These are phyloP conservation scores for Sinonovacula constricta DNA, from an alignment of 1,140 invertebrate species.

Conservation along the genomic window DNA sequence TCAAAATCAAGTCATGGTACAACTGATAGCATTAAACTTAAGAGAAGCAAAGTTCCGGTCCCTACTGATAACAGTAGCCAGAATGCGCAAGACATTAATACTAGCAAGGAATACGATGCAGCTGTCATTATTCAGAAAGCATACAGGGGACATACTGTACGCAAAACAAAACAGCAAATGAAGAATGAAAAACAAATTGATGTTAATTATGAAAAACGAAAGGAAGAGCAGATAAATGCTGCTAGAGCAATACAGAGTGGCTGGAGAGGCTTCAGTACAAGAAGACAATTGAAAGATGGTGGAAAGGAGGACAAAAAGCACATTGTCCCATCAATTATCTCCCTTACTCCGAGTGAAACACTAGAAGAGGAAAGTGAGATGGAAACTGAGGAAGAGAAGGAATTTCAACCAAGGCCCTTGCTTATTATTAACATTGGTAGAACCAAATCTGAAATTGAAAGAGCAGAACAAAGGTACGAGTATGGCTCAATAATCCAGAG, in stretches of 20 bases:
- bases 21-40: no score
- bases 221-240: conserved; percentile 11
- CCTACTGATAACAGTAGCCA: no score
- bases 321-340: not conserved
- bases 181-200: conserved; percentile 20
- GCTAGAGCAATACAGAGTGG: conserved; percentile 31
- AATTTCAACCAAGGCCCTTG: not conserved
- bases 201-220: conserved; percentile 33
- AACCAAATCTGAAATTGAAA: conserved; percentile 41
- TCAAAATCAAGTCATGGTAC: not conserved
- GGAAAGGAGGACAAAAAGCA: not conserved
- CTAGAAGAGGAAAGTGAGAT: not conserved
- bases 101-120: not conserved
- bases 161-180: not conserved
- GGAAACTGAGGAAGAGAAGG: conserved; percentile 14
- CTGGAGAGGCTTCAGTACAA: conserved; percentile 32
- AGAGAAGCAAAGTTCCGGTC: no score
- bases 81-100: no score
- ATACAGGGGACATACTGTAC: conserved; percentile 20
- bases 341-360: not conserved
- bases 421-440: conserved; percentile 46
- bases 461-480: conserved; percentile 19
- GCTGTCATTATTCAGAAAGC: conserved; percentile 37
- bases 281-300: conserved; percentile 24
- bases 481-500: conserved; percentile 25